phyloP scores from a whole-genome alignment of 2,797 vertebrate genomes.

The Microchirus variegatus region DNA sequence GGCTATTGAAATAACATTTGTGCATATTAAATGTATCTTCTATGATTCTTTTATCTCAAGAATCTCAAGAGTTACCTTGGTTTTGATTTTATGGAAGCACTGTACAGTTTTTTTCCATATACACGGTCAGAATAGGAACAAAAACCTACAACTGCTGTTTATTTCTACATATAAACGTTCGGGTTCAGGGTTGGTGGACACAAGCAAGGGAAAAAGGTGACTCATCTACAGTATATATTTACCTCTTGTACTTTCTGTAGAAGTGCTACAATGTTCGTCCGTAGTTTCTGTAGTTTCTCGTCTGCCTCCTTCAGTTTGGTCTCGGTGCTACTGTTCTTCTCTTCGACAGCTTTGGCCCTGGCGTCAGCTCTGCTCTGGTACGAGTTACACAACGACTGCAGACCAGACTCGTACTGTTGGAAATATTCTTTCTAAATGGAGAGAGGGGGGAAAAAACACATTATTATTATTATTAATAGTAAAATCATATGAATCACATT shows the following conservation, averaged over 20 bases:
- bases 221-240: neutral
- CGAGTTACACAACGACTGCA: conserved; percentile 96
- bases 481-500: neutral
- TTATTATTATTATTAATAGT: neutral
- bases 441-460: conserved; percentile 3
- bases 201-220: too few species aligned
- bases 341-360: conserved; percentile 91
- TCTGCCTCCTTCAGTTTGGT: conserved; percentile 89
- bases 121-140: too few species aligned
- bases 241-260: conserved; percentile 99
- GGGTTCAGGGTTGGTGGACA: too few species aligned
- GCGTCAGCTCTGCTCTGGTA: conserved; percentile 94
- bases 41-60: too few species aligned
- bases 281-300: conserved; percentile 94
- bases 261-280: conserved; percentile 96
- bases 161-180: too few species aligned
- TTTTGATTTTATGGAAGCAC: too few species aligned
- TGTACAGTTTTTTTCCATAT: too few species aligned
- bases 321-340: conserved; percentile 87
- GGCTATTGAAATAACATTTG: too few species aligned
- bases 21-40: too few species aligned
- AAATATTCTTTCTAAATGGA: conserved; percentile 94
- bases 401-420: conserved; percentile 95
- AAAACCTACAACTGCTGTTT: too few species aligned
- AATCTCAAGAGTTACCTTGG: too few species aligned